Conservation (phyloP, 2,888 invertebrate genomes). For the Oscheius myriophilus region DNA sequence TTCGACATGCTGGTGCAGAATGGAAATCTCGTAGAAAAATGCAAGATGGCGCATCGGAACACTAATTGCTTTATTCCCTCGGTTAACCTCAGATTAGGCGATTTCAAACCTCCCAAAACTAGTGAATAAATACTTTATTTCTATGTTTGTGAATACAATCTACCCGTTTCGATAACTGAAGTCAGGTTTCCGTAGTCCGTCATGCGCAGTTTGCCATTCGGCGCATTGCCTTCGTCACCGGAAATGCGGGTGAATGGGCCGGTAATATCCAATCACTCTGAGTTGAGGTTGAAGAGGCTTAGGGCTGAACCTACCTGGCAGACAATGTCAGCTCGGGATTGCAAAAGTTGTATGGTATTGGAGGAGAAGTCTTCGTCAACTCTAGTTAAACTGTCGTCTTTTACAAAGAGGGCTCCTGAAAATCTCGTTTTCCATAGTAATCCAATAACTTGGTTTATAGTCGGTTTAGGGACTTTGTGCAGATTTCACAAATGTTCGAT, state of each 20-base stretch:
- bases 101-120: conserved; percentile 16
- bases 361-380: conserved; percentile 37
- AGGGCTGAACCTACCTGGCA: conserved; percentile 33
- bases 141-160: conserved; percentile 6
- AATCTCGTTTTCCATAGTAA: too few species aligned
- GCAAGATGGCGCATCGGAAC: conserved; percentile 10
- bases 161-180: not conserved
- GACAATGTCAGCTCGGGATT: conserved; percentile 43
- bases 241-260: conserved; percentile 44
- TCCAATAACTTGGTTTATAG: too few species aligned
- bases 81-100: conserved; percentile 18
- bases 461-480: too few species aligned
- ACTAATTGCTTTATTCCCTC: conserved; percentile 4
- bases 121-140: conserved; percentile 12
- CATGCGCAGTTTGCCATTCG: conserved; percentile 22
- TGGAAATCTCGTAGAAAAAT: conserved; percentile 49
- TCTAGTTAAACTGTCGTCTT: conserved; percentile 40
- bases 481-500: too few species aligned
- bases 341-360: conserved; percentile 36
- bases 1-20: conserved; percentile 77
- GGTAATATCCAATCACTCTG: conserved; percentile 52
- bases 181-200: not conserved
- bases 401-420: conserved; percentile 40
- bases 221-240: conserved; percentile 33
- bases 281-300: not conserved